Conservation (phyloP, 2,113 vertebrate species). For the Papio anubis region DNA sequence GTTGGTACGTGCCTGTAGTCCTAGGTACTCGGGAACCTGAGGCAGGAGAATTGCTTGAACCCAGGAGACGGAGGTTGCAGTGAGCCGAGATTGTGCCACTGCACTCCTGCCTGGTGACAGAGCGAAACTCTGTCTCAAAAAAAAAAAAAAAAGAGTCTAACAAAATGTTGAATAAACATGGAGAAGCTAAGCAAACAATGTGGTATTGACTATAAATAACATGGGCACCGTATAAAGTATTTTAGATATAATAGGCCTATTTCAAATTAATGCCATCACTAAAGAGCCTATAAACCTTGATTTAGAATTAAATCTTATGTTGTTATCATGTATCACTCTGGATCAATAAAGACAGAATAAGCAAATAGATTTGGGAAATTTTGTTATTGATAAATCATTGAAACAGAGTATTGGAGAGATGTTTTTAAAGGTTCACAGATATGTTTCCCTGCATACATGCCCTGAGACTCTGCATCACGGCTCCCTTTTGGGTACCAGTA, state of each 20-base stretch:
- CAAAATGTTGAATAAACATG: neutral
- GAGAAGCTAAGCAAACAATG: slow-evolving; percentile 29
- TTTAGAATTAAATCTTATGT: slow-evolving; percentile 49
- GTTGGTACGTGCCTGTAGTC: too few species aligned
- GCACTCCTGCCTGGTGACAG: too few species aligned
- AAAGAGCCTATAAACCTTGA: slow-evolving; percentile 29
- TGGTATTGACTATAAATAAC: neutral
- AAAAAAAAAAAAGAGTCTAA: neutral
- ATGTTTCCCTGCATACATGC: neutral
- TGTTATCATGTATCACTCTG: slow-evolving; percentile 14
- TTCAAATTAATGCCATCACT: slow-evolving; percentile 27
- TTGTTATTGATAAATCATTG: slow-evolving; percentile 12
- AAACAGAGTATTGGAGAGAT: neutral
- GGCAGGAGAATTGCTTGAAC: too few species aligned
- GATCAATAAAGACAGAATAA: slow-evolving; percentile 26
- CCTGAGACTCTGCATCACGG: neutral
- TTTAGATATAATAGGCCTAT: slow-evolving; percentile 24
- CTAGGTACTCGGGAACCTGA: too few species aligned
- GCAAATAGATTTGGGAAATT: neutral
- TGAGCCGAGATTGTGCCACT: too few species aligned
- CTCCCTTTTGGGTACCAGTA: neutral
- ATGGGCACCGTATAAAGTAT: neutral
- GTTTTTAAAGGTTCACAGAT: neutral
- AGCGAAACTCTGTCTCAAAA: too few species aligned
- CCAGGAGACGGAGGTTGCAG: too few species aligned